Conservation (phyloP, 2,797 vertebrate genomes). For the Todus mexicanus region DNA sequence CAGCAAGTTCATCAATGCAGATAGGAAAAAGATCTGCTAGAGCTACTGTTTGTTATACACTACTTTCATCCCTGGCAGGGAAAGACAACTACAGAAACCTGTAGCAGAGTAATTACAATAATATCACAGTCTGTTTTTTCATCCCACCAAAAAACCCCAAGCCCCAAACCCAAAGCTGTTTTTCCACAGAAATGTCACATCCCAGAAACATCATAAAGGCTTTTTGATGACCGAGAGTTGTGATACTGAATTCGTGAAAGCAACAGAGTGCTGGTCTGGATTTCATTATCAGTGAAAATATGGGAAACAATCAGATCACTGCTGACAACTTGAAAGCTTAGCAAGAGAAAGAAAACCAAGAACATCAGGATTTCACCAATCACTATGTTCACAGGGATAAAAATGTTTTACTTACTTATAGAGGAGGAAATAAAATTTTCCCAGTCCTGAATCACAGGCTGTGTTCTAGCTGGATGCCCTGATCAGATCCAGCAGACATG, state of each 20-base stretch:
- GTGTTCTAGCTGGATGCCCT: not conserved
- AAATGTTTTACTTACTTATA: not conserved
- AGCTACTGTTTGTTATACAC: not conserved
- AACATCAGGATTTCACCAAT: conserved; percentile 1
- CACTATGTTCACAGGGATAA: not conserved
- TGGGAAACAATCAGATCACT: conserved; percentile 27
- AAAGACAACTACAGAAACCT: not conserved
- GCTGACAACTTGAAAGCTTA: conserved; percentile 15
- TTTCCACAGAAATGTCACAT: conserved; percentile 10
- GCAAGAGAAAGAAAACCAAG: not conserved
- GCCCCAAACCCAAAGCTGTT: not conserved
- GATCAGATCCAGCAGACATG: not conserved
- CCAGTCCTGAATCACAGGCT: not conserved
- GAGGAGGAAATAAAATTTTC: conserved; percentile 10
- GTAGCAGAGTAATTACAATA: not conserved
- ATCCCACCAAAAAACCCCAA: not conserved
- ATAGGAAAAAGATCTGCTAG: not conserved
- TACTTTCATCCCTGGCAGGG: not conserved
- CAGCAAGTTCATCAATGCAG: not conserved
- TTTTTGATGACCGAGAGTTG: conserved; percentile 3
- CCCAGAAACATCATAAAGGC: not conserved
- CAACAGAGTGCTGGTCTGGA: not conserved
- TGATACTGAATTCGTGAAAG: not conserved
- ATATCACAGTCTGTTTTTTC: not conserved
- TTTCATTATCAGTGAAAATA: conserved; percentile 12